Evolutionary conservation across 2,113 vertebrate genomes (phyloP).

Genomic region (Cygnus buccinator): DNA sequence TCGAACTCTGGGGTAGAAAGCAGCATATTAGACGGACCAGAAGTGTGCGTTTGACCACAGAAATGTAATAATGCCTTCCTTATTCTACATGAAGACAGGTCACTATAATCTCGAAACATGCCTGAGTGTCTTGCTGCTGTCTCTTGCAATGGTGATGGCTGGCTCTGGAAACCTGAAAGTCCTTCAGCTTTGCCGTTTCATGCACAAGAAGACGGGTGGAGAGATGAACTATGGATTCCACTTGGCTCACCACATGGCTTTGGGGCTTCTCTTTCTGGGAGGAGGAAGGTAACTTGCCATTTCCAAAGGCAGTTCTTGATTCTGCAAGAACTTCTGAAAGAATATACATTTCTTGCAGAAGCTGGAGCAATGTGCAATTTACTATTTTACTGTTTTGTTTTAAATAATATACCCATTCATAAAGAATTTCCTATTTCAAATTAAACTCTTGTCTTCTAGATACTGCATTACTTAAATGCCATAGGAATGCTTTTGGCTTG

Average conservation of each 20-base stretch:
- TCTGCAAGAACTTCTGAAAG: not conserved
- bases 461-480: not conserved
- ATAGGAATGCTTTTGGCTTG: not conserved
- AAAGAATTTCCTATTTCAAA: not conserved
- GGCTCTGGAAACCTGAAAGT: conserved; percentile 94
- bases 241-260: conserved; percentile 96
- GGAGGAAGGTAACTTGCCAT: conserved; percentile 87
- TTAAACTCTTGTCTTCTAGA: not conserved
- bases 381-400: not conserved
- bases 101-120: conserved; percentile 94
- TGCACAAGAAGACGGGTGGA: conserved; percentile 93
- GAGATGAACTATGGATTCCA: conserved; percentile 99
- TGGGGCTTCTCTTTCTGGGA: conserved; percentile 94
- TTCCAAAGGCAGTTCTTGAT: not conserved
- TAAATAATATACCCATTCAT: not conserved
- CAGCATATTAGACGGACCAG: fast-evolving
- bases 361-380: not conserved
- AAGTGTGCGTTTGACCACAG: not conserved
- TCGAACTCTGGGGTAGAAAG: not conserved
- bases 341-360: not conserved
- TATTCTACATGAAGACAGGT: conserved; percentile 79
- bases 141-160: conserved; percentile 95
- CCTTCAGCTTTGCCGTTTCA: conserved; percentile 93
- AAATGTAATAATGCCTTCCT: not conserved
- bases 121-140: conserved; percentile 91